These are phyloP conservation scores for Steinernema carpocapsae DNA, from an alignment of 2,888 invertebrate species.

Conservation along the genomic window DNA sequence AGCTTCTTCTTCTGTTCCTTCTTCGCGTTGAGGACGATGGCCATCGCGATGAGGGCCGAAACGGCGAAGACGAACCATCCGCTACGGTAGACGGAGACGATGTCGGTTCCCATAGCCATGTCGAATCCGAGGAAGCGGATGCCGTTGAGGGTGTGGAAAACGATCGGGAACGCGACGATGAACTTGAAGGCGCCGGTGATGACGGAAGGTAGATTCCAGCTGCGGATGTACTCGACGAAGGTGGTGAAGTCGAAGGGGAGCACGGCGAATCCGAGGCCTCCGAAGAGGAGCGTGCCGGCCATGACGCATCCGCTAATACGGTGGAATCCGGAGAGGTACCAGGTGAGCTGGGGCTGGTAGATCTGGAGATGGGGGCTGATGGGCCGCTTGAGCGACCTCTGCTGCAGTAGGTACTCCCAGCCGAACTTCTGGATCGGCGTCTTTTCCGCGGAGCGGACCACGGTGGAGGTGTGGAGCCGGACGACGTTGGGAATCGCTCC, in stretches of 20 bases:
- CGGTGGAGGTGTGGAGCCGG: constrained; percentile 24
- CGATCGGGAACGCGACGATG: constrained; percentile 67
- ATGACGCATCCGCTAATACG: constrained; percentile 66
- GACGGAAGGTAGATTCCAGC: constrained; percentile 59
- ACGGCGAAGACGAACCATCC: constrained; percentile 67
- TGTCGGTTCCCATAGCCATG: constrained; percentile 61
- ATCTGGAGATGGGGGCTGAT: constrained; percentile 68
- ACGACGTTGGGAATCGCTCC: constrained; percentile 15
- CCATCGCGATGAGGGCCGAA: constrained; percentile 59
- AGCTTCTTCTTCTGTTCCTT: constrained; percentile 46
- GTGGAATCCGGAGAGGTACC: constrained; percentile 66
- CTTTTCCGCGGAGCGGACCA: constrained; percentile 36
- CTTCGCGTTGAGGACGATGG: constrained; percentile 57
- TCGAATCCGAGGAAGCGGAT: constrained; percentile 68
- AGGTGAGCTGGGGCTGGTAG: constrained; percentile 68
- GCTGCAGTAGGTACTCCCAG: constrained; percentile 65
- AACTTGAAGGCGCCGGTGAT: constrained; percentile 67
- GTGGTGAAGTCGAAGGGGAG: constrained; percentile 65
- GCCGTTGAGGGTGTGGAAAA: constrained; percentile 69
- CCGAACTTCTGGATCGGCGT: constrained; percentile 64
- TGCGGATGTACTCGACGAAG: constrained; percentile 61
- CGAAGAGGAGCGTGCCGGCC: constrained; percentile 66
- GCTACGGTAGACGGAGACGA: constrained; percentile 59
- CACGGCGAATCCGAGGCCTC: constrained; percentile 64
- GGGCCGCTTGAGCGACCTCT: constrained; percentile 63